Conservation (phyloP, 2,888 invertebrate species). For the Balanococcus diminutus region DNA sequence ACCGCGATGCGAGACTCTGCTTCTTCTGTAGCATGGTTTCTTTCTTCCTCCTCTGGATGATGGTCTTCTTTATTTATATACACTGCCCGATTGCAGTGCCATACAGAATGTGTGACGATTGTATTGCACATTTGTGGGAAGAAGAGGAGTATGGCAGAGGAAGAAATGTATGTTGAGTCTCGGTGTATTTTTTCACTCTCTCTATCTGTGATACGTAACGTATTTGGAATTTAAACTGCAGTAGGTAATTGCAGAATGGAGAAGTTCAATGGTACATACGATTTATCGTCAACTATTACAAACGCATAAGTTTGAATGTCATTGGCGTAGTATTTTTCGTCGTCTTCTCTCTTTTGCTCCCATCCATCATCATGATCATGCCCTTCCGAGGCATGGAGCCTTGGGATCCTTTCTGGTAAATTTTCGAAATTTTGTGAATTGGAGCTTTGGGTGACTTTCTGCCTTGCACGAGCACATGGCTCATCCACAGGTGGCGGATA, state of each 20-base stretch:
- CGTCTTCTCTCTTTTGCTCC: too few species aligned
- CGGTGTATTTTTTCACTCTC: too few species aligned
- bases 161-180: neutral
- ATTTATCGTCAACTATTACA: neutral
- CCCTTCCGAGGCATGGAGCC: too few species aligned
- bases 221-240: neutral
- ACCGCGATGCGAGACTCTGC: constrained; percentile 28
- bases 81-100: neutral
- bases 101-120: too few species aligned
- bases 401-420: too few species aligned
- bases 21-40: too few species aligned
- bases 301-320: neutral
- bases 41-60: neutral
- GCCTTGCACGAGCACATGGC: too few species aligned
- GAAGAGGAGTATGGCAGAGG: neutral
- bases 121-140: too few species aligned
- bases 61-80: neutral
- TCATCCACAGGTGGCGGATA: too few species aligned
- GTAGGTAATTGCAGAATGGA: neutral
- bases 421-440: too few species aligned
- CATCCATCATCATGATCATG: too few species aligned
- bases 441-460: too few species aligned
- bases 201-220: neutral
- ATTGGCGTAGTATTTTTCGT: neutral
- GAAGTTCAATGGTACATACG: neutral